A percentile compares a stretch with the other conserved stretches of the same genome.
phyloP scores from a whole-genome alignment of 2,888 invertebrate genomes.

The Koerneria pararmatus region DNA sequence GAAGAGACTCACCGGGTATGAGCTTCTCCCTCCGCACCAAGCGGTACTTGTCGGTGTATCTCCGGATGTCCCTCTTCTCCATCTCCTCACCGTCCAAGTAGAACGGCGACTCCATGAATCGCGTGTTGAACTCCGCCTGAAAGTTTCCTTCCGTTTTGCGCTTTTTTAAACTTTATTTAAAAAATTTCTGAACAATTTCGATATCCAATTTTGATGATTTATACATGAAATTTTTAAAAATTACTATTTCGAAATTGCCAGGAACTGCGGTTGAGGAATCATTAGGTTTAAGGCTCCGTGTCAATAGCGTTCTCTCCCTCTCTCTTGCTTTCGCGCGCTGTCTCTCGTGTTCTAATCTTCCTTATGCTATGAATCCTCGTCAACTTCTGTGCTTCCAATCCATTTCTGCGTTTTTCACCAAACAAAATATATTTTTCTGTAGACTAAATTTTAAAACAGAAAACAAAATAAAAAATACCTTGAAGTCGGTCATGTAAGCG shows the following conservation, averaged over 20 bases:
- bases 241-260: too few relatives aligned
- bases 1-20: constrained; percentile 31
- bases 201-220: neutral
- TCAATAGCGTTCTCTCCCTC: neutral
- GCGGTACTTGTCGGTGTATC: constrained; percentile 54
- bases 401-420: too few relatives aligned
- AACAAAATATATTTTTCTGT: too few relatives aligned
- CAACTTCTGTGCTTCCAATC: too few relatives aligned
- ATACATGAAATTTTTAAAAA: neutral
- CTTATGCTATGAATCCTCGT: too few relatives aligned
- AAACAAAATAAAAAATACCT: constrained; percentile 31
- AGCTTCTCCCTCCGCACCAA: constrained; percentile 33
- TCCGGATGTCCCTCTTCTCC: constrained; percentile 40
- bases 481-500: constrained; percentile 44
- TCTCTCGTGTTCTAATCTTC: too few relatives aligned
- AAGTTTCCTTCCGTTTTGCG: neutral
- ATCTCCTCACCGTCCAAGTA: constrained; percentile 39
- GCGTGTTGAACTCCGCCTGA: constrained; percentile 32
- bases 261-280: too few relatives aligned
- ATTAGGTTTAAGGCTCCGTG: too few relatives aligned
- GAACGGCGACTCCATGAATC: constrained; percentile 48
- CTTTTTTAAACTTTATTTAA: neutral
- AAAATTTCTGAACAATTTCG: neutral
- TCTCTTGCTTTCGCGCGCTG: neutral
- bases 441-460: constrained; percentile 15